phyloP scores from a whole-genome alignment of 1,140 invertebrate genomes.

The Cotesia vestalis region DNA sequence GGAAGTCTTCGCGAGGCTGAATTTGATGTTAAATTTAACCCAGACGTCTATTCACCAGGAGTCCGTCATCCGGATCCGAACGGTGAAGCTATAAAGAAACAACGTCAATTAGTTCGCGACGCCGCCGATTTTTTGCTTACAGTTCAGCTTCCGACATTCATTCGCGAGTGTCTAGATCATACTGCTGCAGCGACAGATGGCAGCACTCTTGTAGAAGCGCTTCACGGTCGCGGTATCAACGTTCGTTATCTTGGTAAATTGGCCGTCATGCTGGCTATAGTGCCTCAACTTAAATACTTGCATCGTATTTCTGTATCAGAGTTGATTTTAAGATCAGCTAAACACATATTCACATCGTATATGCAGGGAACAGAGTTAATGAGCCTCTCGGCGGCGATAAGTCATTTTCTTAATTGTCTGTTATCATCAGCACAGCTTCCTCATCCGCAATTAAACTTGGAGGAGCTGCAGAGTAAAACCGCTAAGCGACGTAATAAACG shows the following conservation, averaged over 20 bases:
- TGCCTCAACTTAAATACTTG: slow-evolving; percentile 85
- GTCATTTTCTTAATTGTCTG: slow-evolving; percentile 96
- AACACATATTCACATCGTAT: slow-evolving; percentile 93
- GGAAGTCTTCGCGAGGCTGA: slow-evolving; percentile 93
- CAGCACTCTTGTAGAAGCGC: slow-evolving; percentile 87
- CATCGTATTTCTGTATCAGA: slow-evolving; percentile 89
- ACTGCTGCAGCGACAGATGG: slow-evolving; percentile 95
- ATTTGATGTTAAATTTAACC: slow-evolving; percentile 98
- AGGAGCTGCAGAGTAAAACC: slow-evolving; percentile 73
- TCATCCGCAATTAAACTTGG: slow-evolving; percentile 72
- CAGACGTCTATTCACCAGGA: slow-evolving; percentile 95
- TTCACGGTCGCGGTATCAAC: slow-evolving; percentile 96
- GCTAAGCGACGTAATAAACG: slow-evolving; percentile 75
- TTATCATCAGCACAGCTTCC: slow-evolving; percentile 76
- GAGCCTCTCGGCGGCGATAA: slow-evolving; percentile 86
- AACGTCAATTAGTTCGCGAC: slow-evolving; percentile 90
- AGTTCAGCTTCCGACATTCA: slow-evolving; percentile 92
- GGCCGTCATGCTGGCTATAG: slow-evolving; percentile 78
- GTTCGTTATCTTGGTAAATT: slow-evolving; percentile 94
- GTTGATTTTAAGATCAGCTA: slow-evolving; percentile 85
- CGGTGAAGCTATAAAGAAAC: slow-evolving; percentile 77
- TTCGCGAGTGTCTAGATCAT: slow-evolving; percentile 92
- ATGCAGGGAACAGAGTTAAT: slow-evolving; percentile 91
- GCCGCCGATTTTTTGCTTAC: slow-evolving; percentile 94
- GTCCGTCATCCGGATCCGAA: slow-evolving; percentile 83